Evolutionary conservation across 1,140 invertebrate species (phyloP), one percentile per base, ranked within the genome.

Genomic region (Onthophagus taurus): DNA sequence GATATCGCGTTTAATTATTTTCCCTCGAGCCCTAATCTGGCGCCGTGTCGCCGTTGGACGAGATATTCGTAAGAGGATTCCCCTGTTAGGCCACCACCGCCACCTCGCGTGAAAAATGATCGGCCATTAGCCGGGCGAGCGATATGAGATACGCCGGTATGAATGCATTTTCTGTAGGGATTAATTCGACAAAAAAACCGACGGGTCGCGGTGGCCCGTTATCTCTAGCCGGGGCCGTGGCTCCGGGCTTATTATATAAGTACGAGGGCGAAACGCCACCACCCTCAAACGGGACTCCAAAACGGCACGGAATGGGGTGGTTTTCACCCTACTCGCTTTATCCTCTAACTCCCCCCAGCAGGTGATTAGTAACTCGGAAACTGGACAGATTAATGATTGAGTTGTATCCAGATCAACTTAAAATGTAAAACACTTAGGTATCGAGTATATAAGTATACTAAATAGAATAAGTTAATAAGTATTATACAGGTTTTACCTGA

Each of bases 111-210:
- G 55, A 59, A 60, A 63, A 63, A 60, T 53, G 58, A 53, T 48
- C 48, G n/a, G 49, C 54, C 60, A 63, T 63, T 63, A 63, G 50
- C 48, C 35, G 35, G n/a, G n/a, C n/a, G n/a, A n/a, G 24, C 30
- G 47, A 48, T 48, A 48, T 44, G 51, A 57, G 58, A 60, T 60
- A 58, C 56, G 57, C 58, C 48, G 56, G 49, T 63, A 63, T 63
- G 60, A 60, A 60, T 60, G 60, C 60, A 63, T 58, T 58, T 57
- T 56, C 57, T 53, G 55, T 57, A 51, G 50, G 54, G 53, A 61
- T 61, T 59, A 60, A 58, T 59, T 53, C 50, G 49, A 53, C 58
- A 58, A 60, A 60, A 60, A 59, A 56, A 16, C 44, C 7, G 18
- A 20, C 17, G 18, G 20, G n/a, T n/a, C 20, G 18, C 14, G 18